These are phyloP conservation scores for Bagarius yarrelli DNA, from an alignment of 2,113 vertebrate species.

Conservation along the genomic window DNA sequence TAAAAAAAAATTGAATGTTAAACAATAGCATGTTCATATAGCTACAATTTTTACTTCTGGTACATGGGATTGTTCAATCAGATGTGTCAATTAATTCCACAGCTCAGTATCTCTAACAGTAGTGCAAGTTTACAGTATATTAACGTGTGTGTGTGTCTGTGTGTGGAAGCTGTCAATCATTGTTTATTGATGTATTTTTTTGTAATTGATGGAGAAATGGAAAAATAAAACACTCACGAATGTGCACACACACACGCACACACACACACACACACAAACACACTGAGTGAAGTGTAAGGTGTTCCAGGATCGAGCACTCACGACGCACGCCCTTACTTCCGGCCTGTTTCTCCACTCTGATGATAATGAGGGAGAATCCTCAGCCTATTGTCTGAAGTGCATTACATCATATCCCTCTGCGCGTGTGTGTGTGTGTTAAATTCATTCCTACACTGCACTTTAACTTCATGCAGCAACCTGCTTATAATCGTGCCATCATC, in stretches of 20 bases:
- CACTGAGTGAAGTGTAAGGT: background rate
- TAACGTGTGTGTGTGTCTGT: too few species aligned
- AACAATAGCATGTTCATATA: too few species aligned
- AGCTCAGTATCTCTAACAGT: background rate
- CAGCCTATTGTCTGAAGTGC: slow-evolving; percentile 94
- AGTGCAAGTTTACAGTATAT: background rate
- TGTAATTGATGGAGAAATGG: background rate
- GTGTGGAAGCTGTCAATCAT: too few species aligned
- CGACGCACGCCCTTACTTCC: slow-evolving; percentile 42
- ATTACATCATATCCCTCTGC: slow-evolving; percentile 84
- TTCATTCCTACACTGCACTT: slow-evolving; percentile 48
- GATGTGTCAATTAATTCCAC: background rate
- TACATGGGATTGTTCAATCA: background rate
- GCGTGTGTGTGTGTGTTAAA: slow-evolving; percentile 58
- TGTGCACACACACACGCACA: background rate
- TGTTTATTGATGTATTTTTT: too few species aligned
- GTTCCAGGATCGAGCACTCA: background rate
- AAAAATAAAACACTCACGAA: background rate
- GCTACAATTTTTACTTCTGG: background rate
- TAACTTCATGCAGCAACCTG: background rate
- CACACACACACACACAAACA: slow-evolving; percentile 1
- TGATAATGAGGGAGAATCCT: slow-evolving; percentile 80
- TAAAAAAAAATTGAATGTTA: too few species aligned
- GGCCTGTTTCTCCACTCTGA: slow-evolving; percentile 62
- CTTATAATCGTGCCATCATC: slow-evolving; percentile 4